Evolutionary conservation across 2,888 invertebrate genomes (phyloP).

Genomic region (Cosmia trapezina): DNA sequence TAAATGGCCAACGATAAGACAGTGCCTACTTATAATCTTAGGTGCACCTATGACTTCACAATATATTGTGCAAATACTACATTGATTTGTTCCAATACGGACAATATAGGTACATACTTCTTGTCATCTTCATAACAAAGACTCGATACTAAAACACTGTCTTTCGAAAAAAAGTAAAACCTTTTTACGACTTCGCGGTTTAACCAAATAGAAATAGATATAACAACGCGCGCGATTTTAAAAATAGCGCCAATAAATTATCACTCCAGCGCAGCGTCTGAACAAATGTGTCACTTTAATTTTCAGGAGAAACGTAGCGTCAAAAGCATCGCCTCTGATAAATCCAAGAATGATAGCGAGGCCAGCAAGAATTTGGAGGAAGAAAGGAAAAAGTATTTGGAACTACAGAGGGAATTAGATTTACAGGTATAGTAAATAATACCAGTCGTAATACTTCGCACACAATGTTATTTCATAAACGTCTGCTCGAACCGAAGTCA

Average conservation of each 20-base stretch:
- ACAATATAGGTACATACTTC: no score
- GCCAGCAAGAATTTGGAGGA: conserved; percentile 93
- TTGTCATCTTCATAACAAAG: no score
- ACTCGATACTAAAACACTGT: neutral
- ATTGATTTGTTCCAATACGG: neutral
- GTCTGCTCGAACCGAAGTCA: conserved; percentile 33
- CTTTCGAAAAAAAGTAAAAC: conserved; percentile 28
- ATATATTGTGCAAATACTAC: conserved; percentile 26
- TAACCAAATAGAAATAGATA: conserved; percentile 48
- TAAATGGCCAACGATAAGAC: conserved; percentile 19
- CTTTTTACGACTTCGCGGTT: conserved; percentile 15
- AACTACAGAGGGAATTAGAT: conserved; percentile 97
- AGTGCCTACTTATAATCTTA: conserved; percentile 29
- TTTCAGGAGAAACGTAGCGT: conserved; percentile 88
- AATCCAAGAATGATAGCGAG: conserved; percentile 89
- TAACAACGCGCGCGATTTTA: conserved; percentile 38
- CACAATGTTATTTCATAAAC: conserved; percentile 15
- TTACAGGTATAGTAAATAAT: conserved; percentile 91
- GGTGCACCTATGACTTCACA: conserved; percentile 8
- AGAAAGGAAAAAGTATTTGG: conserved; percentile 93
- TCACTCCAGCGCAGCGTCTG: conserved; percentile 23
- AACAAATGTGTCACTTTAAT: conserved; percentile 28
- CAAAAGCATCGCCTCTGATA: conserved; percentile 86
- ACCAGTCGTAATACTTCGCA: neutral
- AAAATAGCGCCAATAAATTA: conserved; percentile 39